These are phyloP conservation scores for Zele albiditarsus DNA, from an alignment of 2,888 invertebrate genomes.

Conservation along the genomic window DNA sequence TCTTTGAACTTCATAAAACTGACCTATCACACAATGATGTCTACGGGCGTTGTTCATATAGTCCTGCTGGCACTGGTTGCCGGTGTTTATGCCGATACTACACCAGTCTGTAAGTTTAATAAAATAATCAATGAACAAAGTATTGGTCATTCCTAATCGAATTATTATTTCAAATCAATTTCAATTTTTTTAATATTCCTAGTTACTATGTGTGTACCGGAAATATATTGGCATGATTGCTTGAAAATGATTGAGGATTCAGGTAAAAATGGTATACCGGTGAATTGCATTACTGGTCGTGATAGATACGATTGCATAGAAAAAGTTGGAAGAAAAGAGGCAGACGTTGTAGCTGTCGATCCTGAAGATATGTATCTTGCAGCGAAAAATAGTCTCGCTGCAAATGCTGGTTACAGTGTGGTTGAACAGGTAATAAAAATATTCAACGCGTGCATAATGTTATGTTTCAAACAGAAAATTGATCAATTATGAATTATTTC, in stretches of 20 bases:
- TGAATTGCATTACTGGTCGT: slow-evolving; percentile 81
- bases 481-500: not conserved
- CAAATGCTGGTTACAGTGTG: slow-evolving; percentile 61
- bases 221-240: slow-evolving; percentile 78
- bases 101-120: slow-evolving; percentile 38
- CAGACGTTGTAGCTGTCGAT: slow-evolving; percentile 88
- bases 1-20: not conserved
- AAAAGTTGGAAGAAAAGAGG: slow-evolving; percentile 83
- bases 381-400: slow-evolving; percentile 72
- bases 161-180: too few species aligned
- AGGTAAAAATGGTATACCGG: slow-evolving; percentile 76
- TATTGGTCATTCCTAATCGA: not conserved
- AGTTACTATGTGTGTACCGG: slow-evolving; percentile 87
- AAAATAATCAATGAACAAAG: not conserved
- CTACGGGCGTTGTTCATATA: slow-evolving; percentile 44
- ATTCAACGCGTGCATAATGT: too few species aligned
- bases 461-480: not conserved
- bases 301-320: slow-evolving; percentile 87
- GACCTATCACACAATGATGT: slow-evolving; percentile 29
- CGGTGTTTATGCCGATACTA: slow-evolving; percentile 35
- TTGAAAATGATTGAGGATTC: slow-evolving; percentile 79
- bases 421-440: slow-evolving; percentile 61
- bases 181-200: slow-evolving; percentile 23
- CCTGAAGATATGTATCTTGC: slow-evolving; percentile 93
- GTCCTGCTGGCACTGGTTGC: slow-evolving; percentile 46